phyloP scores from a whole-genome alignment of 2,888 invertebrate genomes.

The Dryomyza anilis region DNA sequence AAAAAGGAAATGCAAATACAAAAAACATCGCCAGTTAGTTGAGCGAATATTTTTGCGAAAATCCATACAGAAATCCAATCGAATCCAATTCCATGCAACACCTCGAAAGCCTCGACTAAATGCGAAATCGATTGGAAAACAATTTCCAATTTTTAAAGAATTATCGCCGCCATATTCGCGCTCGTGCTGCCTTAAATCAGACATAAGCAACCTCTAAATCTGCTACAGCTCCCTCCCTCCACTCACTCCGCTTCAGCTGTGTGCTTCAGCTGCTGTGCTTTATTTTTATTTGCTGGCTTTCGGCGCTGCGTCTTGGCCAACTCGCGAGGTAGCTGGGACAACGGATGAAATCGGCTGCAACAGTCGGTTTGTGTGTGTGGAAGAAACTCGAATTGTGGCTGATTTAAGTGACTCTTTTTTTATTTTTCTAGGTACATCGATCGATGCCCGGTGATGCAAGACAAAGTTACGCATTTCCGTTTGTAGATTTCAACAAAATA shows the following conservation, averaged over 20 bases:
- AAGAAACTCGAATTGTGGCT: neutral
- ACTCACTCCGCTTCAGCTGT: slow-evolving; percentile 1
- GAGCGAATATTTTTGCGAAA: slow-evolving; percentile 6
- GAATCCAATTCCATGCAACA: neutral
- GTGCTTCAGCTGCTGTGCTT: neutral
- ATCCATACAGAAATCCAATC: neutral
- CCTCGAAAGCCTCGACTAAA: slow-evolving; percentile 51
- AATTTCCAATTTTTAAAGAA: slow-evolving; percentile 62
- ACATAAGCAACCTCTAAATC: slow-evolving; percentile 61
- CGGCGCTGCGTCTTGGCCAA: too few species aligned
- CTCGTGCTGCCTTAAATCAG: slow-evolving; percentile 59
- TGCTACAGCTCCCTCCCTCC: too few species aligned
- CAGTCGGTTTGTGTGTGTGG: neutral
- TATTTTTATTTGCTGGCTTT: slow-evolving; percentile 11
- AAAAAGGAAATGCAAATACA: too few species aligned
- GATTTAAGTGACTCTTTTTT: neutral
- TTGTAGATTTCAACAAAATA: neutral
- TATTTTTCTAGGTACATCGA: neutral
- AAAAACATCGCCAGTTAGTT: slow-evolving; percentile 1
- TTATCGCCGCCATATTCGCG: slow-evolving; percentile 61
- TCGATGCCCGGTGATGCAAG: neutral
- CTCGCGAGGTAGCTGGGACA: too few species aligned
- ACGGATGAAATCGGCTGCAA: too few species aligned
- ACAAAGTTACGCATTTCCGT: neutral
- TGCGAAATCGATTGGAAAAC: slow-evolving; percentile 61